These are phyloP conservation scores for Phodopus roborovskii DNA, from an alignment of 2,113 vertebrate species.

Conservation along the genomic window DNA sequence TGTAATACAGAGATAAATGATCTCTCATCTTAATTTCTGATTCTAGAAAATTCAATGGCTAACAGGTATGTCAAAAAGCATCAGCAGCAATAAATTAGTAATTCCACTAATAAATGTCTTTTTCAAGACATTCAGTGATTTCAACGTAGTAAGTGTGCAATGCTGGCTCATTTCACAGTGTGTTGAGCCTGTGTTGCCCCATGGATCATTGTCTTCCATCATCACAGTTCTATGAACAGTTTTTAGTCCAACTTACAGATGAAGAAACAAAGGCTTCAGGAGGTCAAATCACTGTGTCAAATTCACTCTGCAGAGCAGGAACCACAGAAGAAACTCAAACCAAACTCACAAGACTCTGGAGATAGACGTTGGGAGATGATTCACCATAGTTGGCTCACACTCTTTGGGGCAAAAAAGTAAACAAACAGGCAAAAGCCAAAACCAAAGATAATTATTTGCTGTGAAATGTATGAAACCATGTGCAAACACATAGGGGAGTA, in stretches of 20 bases:
- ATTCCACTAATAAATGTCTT: neutral
- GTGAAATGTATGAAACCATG: neutral
- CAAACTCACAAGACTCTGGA: neutral
- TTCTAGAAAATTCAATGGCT: neutral
- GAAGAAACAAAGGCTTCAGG: neutral
- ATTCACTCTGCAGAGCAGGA: neutral
- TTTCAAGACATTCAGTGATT: neutral
- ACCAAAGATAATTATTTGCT: constrained; percentile 54
- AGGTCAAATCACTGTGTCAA: neutral
- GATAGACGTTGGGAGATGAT: neutral
- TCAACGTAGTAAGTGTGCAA: neutral
- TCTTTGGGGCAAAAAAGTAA: neutral
- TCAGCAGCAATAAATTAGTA: neutral
- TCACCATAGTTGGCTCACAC: neutral
- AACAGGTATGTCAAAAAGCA: neutral
- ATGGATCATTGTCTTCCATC: neutral
- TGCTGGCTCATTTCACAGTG: neutral
- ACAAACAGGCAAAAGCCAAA: constrained; percentile 33
- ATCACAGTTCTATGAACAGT: neutral
- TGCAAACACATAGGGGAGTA: constrained; percentile 12
- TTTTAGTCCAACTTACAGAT: constrained; percentile 1
- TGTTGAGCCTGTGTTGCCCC: neutral
- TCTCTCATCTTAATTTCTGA: constrained; percentile 29
- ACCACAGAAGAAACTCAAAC: neutral
- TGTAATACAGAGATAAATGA: neutral